Evolutionary conservation across 2,797 vertebrate species (phyloP), one percentile per base, ranked within the genome.

Genomic region (Chelmon rostratus): DNA sequence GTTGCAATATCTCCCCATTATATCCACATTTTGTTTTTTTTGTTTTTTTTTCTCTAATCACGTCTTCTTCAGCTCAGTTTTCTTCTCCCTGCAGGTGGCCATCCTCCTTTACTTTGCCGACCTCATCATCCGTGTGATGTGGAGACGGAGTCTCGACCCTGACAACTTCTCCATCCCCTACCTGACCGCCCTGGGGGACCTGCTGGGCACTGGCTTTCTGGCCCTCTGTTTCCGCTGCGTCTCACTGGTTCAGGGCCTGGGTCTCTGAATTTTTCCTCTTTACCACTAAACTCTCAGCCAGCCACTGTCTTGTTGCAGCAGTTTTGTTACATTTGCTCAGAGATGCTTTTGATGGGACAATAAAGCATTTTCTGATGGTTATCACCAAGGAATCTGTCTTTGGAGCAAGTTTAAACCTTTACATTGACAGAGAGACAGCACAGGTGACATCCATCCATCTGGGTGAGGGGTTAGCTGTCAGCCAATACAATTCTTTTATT

Each of bases 161-260:
- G 98, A 99, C 86, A 99, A 97, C 86, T 98, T 97, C 94, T 99
- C 97, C 79, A 99, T 99, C 93, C 98, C 98, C 4, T 99, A 99
- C 95, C 96, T 99, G 93, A 99, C 98, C 0, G 98, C 97, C 3
- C 89, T 98, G 54, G 98, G 98, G 1, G 98, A 99, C 89, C 94
- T 99, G 78, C 94, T 99, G 69, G 98, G 98, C 57, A 99, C 97
- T 0, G 96, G 97, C 12, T 97, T 99, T 74, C 93, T 99, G 77
- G 97, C 97, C 0, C 23, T 97, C 79, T 97, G 96, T 76, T 98
- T 98, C 90, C 94, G 63, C 57, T 80, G 94, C 0, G 94, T 96
- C 66, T 93, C 94, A 67, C 47, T 96, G 18, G 6, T 96, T 70
- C 89, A 94, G 0, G 91, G 88, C 1, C 33, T 95, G 18, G 92